phyloP scores from a whole-genome alignment of 2,888 invertebrate species.

The Drosophila picticornis region DNA sequence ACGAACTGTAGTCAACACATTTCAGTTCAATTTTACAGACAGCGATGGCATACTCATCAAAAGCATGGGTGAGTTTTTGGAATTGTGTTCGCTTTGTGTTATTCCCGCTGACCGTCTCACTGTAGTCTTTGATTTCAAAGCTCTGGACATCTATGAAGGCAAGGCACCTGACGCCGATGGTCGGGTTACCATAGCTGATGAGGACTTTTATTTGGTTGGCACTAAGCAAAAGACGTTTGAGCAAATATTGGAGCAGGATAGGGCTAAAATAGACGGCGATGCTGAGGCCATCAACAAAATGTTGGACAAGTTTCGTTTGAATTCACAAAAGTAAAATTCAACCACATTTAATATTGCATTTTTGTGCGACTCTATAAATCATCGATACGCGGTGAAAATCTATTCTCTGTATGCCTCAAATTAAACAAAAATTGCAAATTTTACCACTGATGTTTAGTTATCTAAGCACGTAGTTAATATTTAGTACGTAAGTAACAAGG shows the following conservation, averaged over 20 bases:
- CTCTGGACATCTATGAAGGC: conserved; percentile 83
- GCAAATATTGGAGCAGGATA: conserved; percentile 77
- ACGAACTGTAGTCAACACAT: conserved; percentile 80
- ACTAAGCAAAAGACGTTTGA: conserved; percentile 81
- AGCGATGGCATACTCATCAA: conserved; percentile 83
- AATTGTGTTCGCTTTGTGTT: background rate
- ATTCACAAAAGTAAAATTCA: conserved; percentile 50
- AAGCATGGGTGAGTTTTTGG: conserved; percentile 78
- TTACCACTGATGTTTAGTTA: background rate
- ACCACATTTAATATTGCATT: background rate
- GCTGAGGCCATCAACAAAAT: conserved; percentile 81
- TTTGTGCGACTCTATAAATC: background rate
- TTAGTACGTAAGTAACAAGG: background rate
- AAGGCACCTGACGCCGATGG: conserved; percentile 72
- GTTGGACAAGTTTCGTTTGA: conserved; percentile 82
- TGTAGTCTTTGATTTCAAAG: conserved; percentile 84
- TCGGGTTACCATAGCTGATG: conserved; percentile 81
- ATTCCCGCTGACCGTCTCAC: conserved; percentile 57
- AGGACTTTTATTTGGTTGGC: conserved; percentile 83
- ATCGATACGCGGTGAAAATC: background rate
- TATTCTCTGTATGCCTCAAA: background rate
- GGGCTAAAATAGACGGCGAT: conserved; percentile 80
- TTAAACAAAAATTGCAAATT: background rate
- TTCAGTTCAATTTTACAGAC: conserved; percentile 83
- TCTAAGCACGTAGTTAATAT: background rate